phyloP scores from a whole-genome alignment of 1,140 invertebrate genomes.

The Cheumatopsyche charites region DNA sequence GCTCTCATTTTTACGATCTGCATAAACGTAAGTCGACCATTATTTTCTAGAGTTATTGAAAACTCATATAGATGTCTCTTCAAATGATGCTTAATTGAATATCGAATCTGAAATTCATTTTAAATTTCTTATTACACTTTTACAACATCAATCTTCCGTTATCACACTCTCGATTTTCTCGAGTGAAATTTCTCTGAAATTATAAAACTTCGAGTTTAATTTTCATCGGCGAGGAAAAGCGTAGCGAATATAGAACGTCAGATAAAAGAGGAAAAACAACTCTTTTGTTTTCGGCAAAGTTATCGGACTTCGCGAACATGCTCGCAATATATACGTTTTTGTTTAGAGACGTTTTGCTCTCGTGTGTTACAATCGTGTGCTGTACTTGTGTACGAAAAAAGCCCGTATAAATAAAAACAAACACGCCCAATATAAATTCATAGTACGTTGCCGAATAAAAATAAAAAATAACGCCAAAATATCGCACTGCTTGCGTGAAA shows the following conservation, averaged over 20 bases:
- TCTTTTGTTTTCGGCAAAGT: conserved; percentile 19
- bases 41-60: neutral
- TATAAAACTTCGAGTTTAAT: neutral
- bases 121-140: too few species aligned
- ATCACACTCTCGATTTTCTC: neutral
- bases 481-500: neutral
- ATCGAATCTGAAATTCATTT: too few species aligned
- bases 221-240: too few species aligned
- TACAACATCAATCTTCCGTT: neutral
- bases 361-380: neutral
- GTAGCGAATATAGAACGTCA: too few species aligned
- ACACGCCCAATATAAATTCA: neutral
- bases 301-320: conserved; percentile 21
- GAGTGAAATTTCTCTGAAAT: neutral
- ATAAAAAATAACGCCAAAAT: neutral
- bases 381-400: neutral
- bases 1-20: neutral
- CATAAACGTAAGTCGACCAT: neutral
- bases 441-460: neutral
- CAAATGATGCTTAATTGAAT: too few species aligned
- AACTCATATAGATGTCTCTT: too few species aligned
- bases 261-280: conserved; percentile 12
- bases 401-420: neutral
- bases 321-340: neutral
- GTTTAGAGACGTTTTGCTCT: neutral